These are phyloP conservation scores for Hyposmocoma kahamanoa DNA, from an alignment of 1,140 invertebrate genomes.

Conservation along the genomic window DNA sequence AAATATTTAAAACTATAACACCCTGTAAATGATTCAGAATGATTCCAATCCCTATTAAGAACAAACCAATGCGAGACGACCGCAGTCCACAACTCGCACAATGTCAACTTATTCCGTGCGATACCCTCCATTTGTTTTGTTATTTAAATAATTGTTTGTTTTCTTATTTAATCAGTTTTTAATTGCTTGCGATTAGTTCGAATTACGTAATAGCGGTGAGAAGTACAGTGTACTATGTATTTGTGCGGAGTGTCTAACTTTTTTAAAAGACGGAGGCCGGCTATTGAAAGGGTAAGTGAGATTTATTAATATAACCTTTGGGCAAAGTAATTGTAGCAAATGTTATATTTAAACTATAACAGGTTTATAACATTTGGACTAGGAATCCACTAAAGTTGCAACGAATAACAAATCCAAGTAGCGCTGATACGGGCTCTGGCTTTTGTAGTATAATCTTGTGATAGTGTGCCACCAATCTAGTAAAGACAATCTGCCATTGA, in stretches of 20 bases:
- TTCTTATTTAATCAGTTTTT: no score
- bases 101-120: constrained; percentile 11
- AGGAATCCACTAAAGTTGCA: no score
- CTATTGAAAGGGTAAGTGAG: constrained; percentile 39
- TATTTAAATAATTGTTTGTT: constrained; percentile 10
- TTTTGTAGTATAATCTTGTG: no score
- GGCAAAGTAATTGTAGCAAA: no score
- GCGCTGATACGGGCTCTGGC: no score
- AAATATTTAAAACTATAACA: no score
- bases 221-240: constrained; percentile 30
- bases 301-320: no score
- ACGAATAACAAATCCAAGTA: no score
- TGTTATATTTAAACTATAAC: no score
- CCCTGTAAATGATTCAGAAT: background rate
- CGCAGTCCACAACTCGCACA: background rate
- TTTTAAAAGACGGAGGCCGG: constrained; percentile 32
- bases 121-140: constrained; percentile 12
- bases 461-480: no score
- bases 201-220: background rate
- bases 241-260: constrained; percentile 48
- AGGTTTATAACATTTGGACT: no score
- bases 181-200: background rate
- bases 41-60: background rate
- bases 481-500: no score
- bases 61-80: background rate